Evolutionary conservation across 2,113 vertebrate genomes (phyloP), one percentile per base, ranked within the genome.

Genomic region (Passer domesticus): DNA sequence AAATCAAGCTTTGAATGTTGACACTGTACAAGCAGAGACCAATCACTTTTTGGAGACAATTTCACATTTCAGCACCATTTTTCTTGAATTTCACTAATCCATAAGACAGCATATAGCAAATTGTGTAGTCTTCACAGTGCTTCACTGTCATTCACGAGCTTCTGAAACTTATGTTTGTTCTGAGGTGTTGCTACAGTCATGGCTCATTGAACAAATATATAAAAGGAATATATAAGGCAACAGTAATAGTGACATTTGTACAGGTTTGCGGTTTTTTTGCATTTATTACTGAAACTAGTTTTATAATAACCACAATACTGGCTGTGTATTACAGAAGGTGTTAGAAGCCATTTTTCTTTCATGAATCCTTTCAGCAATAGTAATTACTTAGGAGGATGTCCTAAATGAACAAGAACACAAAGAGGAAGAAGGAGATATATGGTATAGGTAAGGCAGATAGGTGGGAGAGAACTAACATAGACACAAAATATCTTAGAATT

Each of bases 21-120:
- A 5, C 46, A 24, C 3, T 52, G 69, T 23, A 33, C 10, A 81
- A 66, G 19, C 8, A 81, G 23, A 50, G 23, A 35, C 2, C 10
- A 63, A 11, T 72, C 35, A 59, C 0, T 19, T 56, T 87, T 24
- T 44, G 31, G n/a, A 44, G 15, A 23, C 4, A 24, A 56, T 70
- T 83, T 53, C 1, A 56, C 11, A 44, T 74, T 43, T 62, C 44
- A 82, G 2, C 12, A n/a, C 3, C 1, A 35, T 64, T 80, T 47
- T 37, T n/a, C 22, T 76, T 49, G 15, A 46, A 50, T 76, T 75
- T 79, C 35, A 33, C 6, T 47, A 37, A 59, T 62, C 28, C 1
- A 0, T 67, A n/a, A 53, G 0, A 58, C 4, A 62, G 6, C 3
- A 7, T 39, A 22, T 53, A 53, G 24, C 3, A 31, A 62, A 63